phyloP scores from a whole-genome alignment of 2,113 vertebrate species.

The Neoarius graeffei region DNA sequence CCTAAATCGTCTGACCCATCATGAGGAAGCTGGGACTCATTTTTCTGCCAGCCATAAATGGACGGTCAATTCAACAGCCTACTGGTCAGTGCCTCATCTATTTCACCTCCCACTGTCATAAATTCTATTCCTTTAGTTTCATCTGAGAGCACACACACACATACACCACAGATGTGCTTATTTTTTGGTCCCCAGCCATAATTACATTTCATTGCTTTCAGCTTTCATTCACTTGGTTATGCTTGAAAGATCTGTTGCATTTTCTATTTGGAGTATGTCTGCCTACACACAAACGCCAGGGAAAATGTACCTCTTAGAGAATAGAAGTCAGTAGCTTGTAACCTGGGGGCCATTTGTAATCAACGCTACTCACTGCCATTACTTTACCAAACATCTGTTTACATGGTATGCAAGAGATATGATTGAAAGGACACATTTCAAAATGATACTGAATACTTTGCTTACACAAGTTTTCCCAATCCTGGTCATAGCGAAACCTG shows the following conservation, averaged over 20 bases:
- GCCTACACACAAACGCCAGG: slow-evolving; percentile 40
- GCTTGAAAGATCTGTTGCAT: slow-evolving; percentile 51
- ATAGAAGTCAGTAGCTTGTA: slow-evolving; percentile 49
- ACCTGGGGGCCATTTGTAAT: slow-evolving; percentile 54
- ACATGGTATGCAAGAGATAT: slow-evolving; percentile 34
- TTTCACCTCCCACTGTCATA: slow-evolving; percentile 61
- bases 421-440: slow-evolving; percentile 46
- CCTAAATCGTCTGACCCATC: slow-evolving; percentile 69
- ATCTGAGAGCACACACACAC: slow-evolving; percentile 21
- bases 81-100: slow-evolving; percentile 68
- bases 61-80: slow-evolving; percentile 66
- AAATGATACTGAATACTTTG: slow-evolving; percentile 50
- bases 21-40: slow-evolving; percentile 64
- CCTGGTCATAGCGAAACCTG: background rate
- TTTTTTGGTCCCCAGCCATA: slow-evolving; percentile 47
- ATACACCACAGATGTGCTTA: slow-evolving; percentile 51
- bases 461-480: background rate
- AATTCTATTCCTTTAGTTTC: slow-evolving; percentile 59
- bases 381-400: slow-evolving; percentile 27
- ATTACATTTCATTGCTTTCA: slow-evolving; percentile 52
- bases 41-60: slow-evolving; percentile 60
- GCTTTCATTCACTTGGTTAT: slow-evolving; percentile 59
- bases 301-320: slow-evolving; percentile 53
- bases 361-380: slow-evolving; percentile 41
- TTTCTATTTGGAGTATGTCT: slow-evolving; percentile 37